These are phyloP conservation scores for Lacerta viridis DNA, from an alignment of 2,797 vertebrate genomes.

Conservation along the genomic window DNA sequence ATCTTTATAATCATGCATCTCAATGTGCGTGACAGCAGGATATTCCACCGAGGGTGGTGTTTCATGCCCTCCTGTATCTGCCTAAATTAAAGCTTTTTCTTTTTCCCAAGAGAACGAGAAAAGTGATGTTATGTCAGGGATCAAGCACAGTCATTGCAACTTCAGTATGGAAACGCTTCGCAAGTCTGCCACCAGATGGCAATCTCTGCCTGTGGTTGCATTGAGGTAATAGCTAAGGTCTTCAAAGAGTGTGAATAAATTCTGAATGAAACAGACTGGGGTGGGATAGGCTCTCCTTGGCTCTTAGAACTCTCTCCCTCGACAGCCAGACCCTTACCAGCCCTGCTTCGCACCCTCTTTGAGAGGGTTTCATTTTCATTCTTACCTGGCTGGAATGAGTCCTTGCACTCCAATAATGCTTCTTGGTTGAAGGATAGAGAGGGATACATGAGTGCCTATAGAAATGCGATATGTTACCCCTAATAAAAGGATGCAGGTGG, in stretches of 20 bases:
- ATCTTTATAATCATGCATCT: not conserved
- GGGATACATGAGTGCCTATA: too few species aligned
- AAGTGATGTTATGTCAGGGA: not conserved
- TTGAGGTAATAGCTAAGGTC: too few species aligned
- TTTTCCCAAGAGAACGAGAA: not conserved
- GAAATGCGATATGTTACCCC: too few species aligned
- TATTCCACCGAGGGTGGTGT: not conserved
- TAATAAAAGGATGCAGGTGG: too few species aligned
- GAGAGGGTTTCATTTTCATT: too few species aligned
- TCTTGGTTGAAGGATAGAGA: too few species aligned
- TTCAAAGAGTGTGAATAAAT: not conserved
- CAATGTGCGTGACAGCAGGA: not conserved
- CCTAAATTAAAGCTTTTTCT: not conserved
- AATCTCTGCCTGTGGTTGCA: constrained; percentile 7
- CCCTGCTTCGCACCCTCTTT: too few species aligned
- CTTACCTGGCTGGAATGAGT: too few species aligned
- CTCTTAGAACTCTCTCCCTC: too few species aligned
- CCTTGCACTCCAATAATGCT: too few species aligned
- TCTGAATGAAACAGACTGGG: not conserved
- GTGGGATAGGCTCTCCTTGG: too few species aligned
- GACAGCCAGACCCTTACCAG: too few species aligned
- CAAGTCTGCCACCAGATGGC: constrained; percentile 18
- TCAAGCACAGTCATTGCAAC: not conserved
- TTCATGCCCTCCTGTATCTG: not conserved
- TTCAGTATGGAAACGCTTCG: not conserved